Base-by-base conservation (phyloP, 2,888 invertebrate species). In the Diadromus collaris region DNA sequence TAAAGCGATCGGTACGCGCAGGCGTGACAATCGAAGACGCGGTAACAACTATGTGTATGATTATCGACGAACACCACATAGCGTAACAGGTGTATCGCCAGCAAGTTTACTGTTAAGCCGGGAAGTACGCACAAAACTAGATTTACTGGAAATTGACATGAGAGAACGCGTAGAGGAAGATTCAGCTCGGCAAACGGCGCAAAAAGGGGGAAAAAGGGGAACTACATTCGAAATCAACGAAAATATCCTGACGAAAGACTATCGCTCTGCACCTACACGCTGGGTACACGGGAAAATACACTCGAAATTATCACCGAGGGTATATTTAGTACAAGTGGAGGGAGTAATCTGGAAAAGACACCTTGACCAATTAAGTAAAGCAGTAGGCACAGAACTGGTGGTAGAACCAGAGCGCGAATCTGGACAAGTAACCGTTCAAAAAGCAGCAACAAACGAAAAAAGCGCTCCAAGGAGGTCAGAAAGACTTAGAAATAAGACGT, bases 21-120 rank as follows among this genome's bases (percentile, higher is more conserved):
- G 63, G 54, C 16, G 21, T 1, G 9, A 41, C 63, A 13, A 19
- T 54, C 6, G 19, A 41, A 63, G 63, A 64, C 10, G 56, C 54
- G 2, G 46, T 77, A 0, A 46, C 24, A 16, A 48, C 16, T 1
- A 74, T 63, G 16, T 81, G 16, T 44, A 64, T 2, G 27, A 60
- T 6, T 82, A 82, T 29, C 73, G 79, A 19, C 21, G 38, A 54
- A 77, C 79, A 27, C 77, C 82, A 10, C 82, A 82, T 38, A 21
- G 63, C 5, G 77, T 75, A 34, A 83, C 80, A 2, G 78, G 79
- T 3, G 70, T 61, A 27, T 44, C 68, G 2, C 79, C 80, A 0
- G 79, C 78, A 6, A 77, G 67, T 24, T 51, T 65, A 56, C 54
- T 78, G 64, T 54, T 77, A 9, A 10, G 58, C 9, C 19, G 38